Base-by-base conservation (phyloP, 1,140 invertebrate species). In the Drosophila pseudoobscura region DNA sequence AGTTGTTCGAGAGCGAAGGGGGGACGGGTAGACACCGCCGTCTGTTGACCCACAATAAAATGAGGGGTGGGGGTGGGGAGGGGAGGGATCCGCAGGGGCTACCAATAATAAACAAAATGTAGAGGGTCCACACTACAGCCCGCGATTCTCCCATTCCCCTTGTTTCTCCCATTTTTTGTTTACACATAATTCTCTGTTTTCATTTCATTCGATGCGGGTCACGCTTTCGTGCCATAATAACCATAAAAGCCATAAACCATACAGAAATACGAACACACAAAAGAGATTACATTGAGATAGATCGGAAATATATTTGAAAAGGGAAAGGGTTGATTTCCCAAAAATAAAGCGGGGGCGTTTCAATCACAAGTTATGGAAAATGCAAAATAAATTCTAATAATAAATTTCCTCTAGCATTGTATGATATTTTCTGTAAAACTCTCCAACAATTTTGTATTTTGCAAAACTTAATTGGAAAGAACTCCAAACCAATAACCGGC, bases 1-100 rank as follows among this genome's bases (percentile, higher is more conserved):
- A 44, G 71, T 65, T 43, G 31, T 41, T 29, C 15, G 49, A 31
- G 31, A 31, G 29, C 1, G 50, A 66, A 24, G 46, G 63, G 45
- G 22, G 59, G 44, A 29, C 24, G n/a, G 44, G 47, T 11, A 39
- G 35, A n/a, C 6, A 39, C 4, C 8, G 5, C 29, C 57, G 72
- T 74, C 60, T 75, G 72, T 75, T 75, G 72, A 75, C 72, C 72
- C 61, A 74, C 71, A 74, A 74, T 74, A 74, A 74, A 4, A 74
- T 74, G 71, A 26, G 53, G 70, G 35, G 59, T 62, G 15, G 15
- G 15, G 15, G 71, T 20, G 53, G 70, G 35, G 29, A 31, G 43
- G 15, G 24, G 24, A 0, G 61, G 55, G 71, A 66, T 72, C 72
- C 72, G 65, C 55, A 66, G 39, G 54, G 50, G 72, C 71, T 75